Evolutionary conservation across 37 sponge, comb jelly and placozoan genomes (phyloP).

Genomic region (Oscarella lobularis): DNA sequence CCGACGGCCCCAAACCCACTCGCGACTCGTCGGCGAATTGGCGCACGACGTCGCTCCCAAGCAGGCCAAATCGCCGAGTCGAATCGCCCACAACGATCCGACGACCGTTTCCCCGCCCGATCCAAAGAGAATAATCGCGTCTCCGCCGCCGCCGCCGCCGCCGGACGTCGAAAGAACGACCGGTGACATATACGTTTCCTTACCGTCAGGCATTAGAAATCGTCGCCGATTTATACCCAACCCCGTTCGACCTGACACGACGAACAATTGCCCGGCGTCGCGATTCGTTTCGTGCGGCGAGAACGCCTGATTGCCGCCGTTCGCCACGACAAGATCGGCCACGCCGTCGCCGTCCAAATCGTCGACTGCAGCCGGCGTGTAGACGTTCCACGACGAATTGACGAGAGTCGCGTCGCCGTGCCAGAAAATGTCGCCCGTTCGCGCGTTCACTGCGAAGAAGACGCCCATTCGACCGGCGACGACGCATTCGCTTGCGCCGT

Average conservation of each 20-base stretch:
- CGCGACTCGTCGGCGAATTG: not conserved
- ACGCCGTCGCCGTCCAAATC: conserved; percentile 70
- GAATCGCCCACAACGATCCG: conserved; percentile 62
- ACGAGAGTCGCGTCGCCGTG: conserved; percentile 17
- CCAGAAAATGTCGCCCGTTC: conserved; percentile 37
- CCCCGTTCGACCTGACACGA: conserved; percentile 58
- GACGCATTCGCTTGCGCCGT: conserved; percentile 43
- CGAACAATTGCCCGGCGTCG: conserved; percentile 27
- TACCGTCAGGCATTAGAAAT: conserved; percentile 46
- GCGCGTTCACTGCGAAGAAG: conserved; percentile 27
- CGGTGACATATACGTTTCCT: conserved; percentile 67
- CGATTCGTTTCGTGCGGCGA: conserved; percentile 12
- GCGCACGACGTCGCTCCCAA: not conserved
- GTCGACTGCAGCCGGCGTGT: conserved; percentile 37
- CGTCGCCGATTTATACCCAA: conserved; percentile 28
- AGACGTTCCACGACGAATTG: conserved; percentile 53
- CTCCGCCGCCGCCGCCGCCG: not conserved
- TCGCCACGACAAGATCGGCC: conserved; percentile 38
- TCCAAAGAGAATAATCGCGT: conserved; percentile 37
- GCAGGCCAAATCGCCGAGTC: not conserved
- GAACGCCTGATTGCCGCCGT: conserved; percentile 54
- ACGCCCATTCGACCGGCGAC: conserved; percentile 30
- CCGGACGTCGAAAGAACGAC: conserved; percentile 15
- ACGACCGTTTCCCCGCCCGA: conserved; percentile 68
- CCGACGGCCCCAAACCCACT: not conserved